A percentile compares a stretch with the other conserved stretches of the same genome.
phyloP scores from a whole-genome alignment of 2,113 vertebrate genomes.

The Thunnus maccoyii region DNA sequence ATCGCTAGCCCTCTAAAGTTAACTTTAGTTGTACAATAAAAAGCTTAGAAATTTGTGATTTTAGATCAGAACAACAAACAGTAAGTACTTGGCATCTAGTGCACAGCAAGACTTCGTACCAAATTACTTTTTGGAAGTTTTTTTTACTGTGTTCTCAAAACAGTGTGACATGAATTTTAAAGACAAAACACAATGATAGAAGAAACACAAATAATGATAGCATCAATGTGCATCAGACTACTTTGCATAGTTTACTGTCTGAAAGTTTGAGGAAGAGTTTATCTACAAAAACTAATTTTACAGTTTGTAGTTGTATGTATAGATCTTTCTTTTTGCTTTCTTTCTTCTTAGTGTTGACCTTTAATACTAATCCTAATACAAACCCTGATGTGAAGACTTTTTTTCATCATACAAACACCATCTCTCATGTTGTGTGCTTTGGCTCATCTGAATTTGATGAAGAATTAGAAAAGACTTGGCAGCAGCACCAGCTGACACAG shows the following conservation, averaged over 20 bases:
- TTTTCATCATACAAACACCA: background rate
- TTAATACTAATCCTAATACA: slow-evolving; percentile 7
- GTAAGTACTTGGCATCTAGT: background rate
- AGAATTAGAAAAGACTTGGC: slow-evolving; percentile 40
- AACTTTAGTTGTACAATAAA: background rate
- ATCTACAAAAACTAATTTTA: background rate
- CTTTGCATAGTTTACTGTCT: background rate
- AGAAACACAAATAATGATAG: no score
- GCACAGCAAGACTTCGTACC: background rate
- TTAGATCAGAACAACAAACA: background rate
- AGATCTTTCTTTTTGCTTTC: background rate
- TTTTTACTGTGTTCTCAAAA: background rate
- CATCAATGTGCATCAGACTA: no score
- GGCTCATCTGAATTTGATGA: slow-evolving; percentile 42
- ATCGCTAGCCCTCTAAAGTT: background rate
- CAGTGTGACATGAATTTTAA: no score
- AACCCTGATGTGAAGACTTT: slow-evolving; percentile 11
- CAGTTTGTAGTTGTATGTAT: no score
- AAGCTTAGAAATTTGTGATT: background rate
- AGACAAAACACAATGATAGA: no score
- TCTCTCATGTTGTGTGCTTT: slow-evolving; percentile 5
- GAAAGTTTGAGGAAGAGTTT: no score
- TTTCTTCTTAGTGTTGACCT: slow-evolving; percentile 1
- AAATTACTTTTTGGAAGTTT: background rate
- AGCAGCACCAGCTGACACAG: slow-evolving; percentile 18